A percentile compares a stretch with the other conserved stretches of the same genome.
phyloP scores from a whole-genome alignment of 2,113 vertebrate genomes.

The Eulacestoma nigropectus region DNA sequence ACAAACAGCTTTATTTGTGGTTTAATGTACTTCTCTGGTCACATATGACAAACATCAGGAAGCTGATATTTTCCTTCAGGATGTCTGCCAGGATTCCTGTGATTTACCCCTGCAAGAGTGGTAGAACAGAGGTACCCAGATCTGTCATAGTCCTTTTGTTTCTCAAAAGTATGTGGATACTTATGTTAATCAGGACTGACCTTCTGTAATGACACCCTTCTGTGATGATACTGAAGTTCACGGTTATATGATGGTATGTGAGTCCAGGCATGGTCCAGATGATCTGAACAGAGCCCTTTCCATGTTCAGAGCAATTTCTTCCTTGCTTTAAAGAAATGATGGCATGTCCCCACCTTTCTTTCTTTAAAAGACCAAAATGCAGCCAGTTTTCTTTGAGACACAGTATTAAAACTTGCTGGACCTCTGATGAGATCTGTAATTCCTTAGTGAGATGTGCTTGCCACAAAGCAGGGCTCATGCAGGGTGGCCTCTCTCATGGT shows the following conservation, averaged over 20 bases:
- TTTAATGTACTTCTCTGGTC: background rate
- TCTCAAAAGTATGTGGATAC: background rate
- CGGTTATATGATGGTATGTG: background rate
- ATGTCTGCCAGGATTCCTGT: background rate
- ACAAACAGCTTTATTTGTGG: constrained; percentile 27
- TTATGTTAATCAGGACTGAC: background rate
- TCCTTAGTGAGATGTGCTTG: background rate
- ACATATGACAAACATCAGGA: background rate
- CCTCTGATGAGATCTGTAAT: background rate
- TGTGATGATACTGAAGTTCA: background rate
- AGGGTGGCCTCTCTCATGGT: background rate
- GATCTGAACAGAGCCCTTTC: background rate
- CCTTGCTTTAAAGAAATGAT: background rate
- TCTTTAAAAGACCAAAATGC: background rate
- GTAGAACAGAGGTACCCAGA: background rate
- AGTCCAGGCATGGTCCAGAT: background rate
- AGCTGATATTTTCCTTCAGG: background rate
- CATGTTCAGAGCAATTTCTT: background rate
- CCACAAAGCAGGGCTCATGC: background rate
- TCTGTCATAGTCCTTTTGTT: background rate
- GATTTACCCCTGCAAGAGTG: background rate
- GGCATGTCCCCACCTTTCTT: background rate
- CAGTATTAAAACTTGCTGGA: background rate
- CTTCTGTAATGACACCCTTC: background rate
- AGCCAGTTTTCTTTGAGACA: background rate